Evolutionary conservation across 2,113 vertebrate genomes (phyloP), one percentile per base, ranked within the genome.

Genomic region (Engraulis encrasicolus): DNA sequence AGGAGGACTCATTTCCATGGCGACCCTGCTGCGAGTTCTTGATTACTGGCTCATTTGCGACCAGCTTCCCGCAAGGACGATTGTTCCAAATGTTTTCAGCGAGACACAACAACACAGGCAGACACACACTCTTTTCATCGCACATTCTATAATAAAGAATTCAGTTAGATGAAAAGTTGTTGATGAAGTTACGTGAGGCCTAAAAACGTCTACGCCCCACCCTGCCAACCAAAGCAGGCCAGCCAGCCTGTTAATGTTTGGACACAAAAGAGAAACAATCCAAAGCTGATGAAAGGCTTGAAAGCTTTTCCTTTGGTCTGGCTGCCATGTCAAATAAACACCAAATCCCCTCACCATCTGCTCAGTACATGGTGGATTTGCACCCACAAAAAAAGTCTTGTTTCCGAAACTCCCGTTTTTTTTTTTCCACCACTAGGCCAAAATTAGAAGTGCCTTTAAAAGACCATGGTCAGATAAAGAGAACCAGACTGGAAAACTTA

Each of bases 321-420:
- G 7, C 78, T 74, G 45, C 78, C 78, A 80, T 80, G 40, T 84
- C 52, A 84, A 84, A 71, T 79, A 74, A 37, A 84, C 79, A 50
- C 40, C 40, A 84, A 50, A 80, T 38, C 23, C 79, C 45, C 61
- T 38, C 23, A 61, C 45, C 61, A 12, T 74, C 38, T 45, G 34
- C 14, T 80, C 20, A 54, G 79, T 49, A 71, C 71, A 54, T 40
- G 34, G 48, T 77, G 45, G 31, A 17, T 77, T 1, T 37, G 50
- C 66, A 80, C 71, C 40, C 27, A 3, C 40, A 34, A 71, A 71
- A 71, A 34, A 71, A 27, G 17, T 71, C 61, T 71, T 4, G 61
- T 71, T 71, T 71, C 61, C 61, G 2, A 71, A 71, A 45, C 40
- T 45, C n/a, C n/a, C n/a, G 61, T 0, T 15, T 27, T 34, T 27